Conservation (phyloP, 2,113 vertebrate genomes). For the Erythrolamprus reginae region DNA sequence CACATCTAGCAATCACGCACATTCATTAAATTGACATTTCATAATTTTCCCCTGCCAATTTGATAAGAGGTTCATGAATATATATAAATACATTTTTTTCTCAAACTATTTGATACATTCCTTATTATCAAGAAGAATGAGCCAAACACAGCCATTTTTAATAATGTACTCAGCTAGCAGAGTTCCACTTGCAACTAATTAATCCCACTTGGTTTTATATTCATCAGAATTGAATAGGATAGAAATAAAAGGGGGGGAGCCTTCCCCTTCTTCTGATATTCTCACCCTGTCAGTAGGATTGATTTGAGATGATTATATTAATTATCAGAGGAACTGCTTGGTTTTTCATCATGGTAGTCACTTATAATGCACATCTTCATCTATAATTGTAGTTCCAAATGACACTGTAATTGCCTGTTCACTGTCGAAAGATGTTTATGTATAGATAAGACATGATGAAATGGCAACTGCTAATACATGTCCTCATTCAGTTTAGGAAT, state of each 20-base stretch:
- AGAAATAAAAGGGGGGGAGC: slow-evolving; percentile 1
- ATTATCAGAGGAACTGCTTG: slow-evolving; percentile 21
- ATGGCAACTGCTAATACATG: neutral
- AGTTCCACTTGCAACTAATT: neutral
- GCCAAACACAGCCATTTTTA: neutral
- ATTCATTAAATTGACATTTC: slow-evolving; percentile 48
- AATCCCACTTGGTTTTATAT: slow-evolving; percentile 7
- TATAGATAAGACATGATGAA: neutral
- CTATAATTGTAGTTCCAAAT: slow-evolving; percentile 22
- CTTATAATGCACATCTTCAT: slow-evolving; percentile 10
- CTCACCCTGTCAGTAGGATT: neutral
- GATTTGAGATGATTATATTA: slow-evolving; percentile 21
- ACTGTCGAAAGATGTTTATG: neutral
- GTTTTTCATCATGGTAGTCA: neutral
- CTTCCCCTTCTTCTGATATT: neutral
- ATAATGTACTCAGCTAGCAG: neutral
- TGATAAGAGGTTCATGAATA: slow-evolving; percentile 20
- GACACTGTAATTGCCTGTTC: slow-evolving; percentile 1
- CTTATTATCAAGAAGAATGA: neutral
- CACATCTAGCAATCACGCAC: slow-evolving; percentile 21
- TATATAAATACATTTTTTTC: slow-evolving; percentile 25
- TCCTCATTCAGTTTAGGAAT: neutral
- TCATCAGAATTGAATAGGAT: neutral
- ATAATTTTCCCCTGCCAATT: slow-evolving; percentile 36
- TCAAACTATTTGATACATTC: slow-evolving; percentile 9